These are phyloP conservation scores for Diploscapter pachys DNA, from an alignment of 1,140 invertebrate genomes.

Conservation along the genomic window DNA sequence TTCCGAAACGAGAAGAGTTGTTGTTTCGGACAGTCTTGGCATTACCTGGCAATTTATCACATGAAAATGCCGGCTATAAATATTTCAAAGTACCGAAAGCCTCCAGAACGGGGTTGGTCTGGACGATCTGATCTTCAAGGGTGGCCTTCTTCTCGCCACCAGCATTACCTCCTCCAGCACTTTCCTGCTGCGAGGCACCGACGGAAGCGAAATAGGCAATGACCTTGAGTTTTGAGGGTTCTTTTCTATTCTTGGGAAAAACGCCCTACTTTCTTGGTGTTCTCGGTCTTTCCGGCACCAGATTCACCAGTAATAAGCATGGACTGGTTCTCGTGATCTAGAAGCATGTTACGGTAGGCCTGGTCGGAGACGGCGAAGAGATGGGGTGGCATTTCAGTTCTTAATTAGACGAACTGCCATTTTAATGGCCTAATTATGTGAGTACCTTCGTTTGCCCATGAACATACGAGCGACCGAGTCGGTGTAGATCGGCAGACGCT, in stretches of 20 bases:
- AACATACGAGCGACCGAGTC: conserved; percentile 90
- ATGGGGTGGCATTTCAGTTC: conserved; percentile 98
- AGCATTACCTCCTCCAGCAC: conserved; percentile 19
- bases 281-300: conserved; percentile 99
- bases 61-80: background rate
- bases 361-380: conserved; percentile 99
- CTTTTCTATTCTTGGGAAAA: background rate
- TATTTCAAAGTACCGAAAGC: conserved; percentile 61
- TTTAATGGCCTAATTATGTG: background rate
- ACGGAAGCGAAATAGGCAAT: conserved; percentile 76
- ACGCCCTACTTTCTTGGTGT: conserved; percentile 88
- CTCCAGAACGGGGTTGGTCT: conserved; percentile 66
- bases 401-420: conserved; percentile 56
- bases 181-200: conserved; percentile 74
- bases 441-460: conserved; percentile 68
- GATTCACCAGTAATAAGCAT: conserved; percentile 80
- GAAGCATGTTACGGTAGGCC: conserved; percentile 97
- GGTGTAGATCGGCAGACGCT: conserved; percentile 98
- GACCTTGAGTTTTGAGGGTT: conserved; percentile 61
- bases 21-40: conserved; percentile 68
- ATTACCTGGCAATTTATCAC: conserved; percentile 54
- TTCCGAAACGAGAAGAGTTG: conserved; percentile 68
- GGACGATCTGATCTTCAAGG: conserved; percentile 69
- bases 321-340: conserved; percentile 72
- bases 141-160: conserved; percentile 49